Conservation (phyloP, 2,797 vertebrate species). For the Channallabes apus region DNA sequence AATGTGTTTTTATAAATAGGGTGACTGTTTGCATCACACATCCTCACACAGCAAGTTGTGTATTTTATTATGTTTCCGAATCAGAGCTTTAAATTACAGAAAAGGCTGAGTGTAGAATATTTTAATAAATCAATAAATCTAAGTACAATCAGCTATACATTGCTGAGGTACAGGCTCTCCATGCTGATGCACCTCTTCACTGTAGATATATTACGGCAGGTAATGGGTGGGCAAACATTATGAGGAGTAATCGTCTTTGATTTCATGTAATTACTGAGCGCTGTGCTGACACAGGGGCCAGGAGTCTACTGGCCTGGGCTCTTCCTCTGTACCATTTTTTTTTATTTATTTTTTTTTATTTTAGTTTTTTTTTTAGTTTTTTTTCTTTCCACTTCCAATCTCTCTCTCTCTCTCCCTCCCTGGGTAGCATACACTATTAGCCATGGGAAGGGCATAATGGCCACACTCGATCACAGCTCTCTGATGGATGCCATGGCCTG, state of each 20-base stretch:
- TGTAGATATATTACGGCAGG: conserved; percentile 72
- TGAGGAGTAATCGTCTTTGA: conserved; percentile 84
- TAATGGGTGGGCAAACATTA: conserved; percentile 82
- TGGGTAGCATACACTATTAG: conserved; percentile 76
- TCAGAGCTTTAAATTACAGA: conserved; percentile 46
- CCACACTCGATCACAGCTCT: conserved; percentile 71
- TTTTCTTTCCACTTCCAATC: neutral
- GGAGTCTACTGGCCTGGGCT: conserved; percentile 61
- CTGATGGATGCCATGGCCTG: conserved; percentile 71
- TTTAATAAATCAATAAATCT: conserved; percentile 52
- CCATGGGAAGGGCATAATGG: conserved; percentile 74
- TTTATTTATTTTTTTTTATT: too few relatives aligned
- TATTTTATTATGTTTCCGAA: conserved; percentile 53
- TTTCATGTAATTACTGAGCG: conserved; percentile 80
- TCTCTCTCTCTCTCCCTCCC: neutral
- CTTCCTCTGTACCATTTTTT: conserved; percentile 21
- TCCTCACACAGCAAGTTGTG: conserved; percentile 28
- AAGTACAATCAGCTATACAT: conserved; percentile 54
- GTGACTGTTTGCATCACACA: conserved; percentile 15
- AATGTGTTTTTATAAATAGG: neutral
- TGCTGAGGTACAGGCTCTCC: conserved; percentile 32
- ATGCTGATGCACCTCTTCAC: conserved; percentile 59
- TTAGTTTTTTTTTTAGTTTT: neutral
- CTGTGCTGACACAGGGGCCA: conserved; percentile 73
- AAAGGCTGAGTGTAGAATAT: conserved; percentile 45